Evolutionary conservation across 2,113 vertebrate genomes (phyloP).

Genomic region (Callipepla squamata): DNA sequence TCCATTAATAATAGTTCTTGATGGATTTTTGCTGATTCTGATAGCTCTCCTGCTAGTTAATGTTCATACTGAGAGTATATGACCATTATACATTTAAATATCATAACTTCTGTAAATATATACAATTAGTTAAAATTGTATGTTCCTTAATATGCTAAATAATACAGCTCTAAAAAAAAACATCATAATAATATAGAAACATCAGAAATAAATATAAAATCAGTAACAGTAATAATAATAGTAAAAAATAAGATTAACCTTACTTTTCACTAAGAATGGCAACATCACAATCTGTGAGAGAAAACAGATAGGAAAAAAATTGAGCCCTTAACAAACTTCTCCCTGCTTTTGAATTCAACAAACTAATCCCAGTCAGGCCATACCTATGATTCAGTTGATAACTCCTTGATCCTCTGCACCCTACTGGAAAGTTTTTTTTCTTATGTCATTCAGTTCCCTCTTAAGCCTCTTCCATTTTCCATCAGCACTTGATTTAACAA

Average conservation of each 20-base stretch:
- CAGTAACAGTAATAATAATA: neutral
- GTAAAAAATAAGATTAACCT: neutral
- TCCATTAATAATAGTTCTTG: neutral
- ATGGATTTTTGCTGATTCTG: neutral
- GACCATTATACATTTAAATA: neutral
- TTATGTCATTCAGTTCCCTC: constrained; percentile 24
- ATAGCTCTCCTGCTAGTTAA: neutral
- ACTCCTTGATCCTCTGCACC: constrained; percentile 49
- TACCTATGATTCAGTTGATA: constrained; percentile 52
- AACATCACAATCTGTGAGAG: neutral
- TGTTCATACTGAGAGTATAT: neutral
- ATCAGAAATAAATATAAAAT: neutral
- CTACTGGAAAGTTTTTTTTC: neutral
- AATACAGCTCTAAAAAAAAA: neutral
- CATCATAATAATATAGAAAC: neutral
- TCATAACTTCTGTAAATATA: neutral
- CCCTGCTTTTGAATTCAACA: constrained; percentile 33
- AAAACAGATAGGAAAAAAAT: constrained; percentile 9
- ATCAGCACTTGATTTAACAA: constrained; percentile 55
- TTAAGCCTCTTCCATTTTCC: constrained; percentile 53
- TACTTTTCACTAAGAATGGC: neutral
- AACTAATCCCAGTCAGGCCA: constrained; percentile 48
- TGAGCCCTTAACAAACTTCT: constrained; percentile 4
- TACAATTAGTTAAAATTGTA: neutral
- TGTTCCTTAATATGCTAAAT: neutral